Conservation (phyloP, 1,140 invertebrate genomes). For the Chrysomallon squamiferum region DNA sequence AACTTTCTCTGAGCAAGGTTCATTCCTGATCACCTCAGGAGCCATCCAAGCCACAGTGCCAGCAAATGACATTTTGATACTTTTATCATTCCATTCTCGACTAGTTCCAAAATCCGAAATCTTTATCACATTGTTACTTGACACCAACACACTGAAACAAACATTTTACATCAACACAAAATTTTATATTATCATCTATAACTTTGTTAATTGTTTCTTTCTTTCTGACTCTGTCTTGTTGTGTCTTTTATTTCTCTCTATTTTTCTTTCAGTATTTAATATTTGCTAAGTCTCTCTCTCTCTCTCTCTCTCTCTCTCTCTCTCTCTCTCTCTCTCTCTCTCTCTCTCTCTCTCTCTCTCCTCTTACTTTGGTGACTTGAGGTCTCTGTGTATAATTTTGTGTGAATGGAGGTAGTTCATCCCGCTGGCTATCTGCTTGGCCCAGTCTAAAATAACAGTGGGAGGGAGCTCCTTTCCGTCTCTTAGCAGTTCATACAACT, state of each 20-base stretch:
- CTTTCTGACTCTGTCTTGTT: too few relatives aligned
- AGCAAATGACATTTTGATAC: slow-evolving; percentile 96
- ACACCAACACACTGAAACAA: slow-evolving; percentile 86
- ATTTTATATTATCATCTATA: neutral
- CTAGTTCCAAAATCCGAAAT: slow-evolving; percentile 98
- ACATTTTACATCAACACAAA: too few relatives aligned
- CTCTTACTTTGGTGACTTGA: slow-evolving; percentile 79
- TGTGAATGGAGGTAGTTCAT: slow-evolving; percentile 96
- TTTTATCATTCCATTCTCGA: slow-evolving; percentile 89
- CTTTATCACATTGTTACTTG: slow-evolving; percentile 88
- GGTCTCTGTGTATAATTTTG: slow-evolving; percentile 97
- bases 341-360: too few relatives aligned
- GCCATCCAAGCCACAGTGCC: slow-evolving; percentile 98
- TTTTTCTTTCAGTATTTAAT: too few relatives aligned
- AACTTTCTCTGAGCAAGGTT: slow-evolving; percentile 95
- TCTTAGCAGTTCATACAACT: slow-evolving; percentile 88
- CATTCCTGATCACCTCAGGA: slow-evolving; percentile 96
- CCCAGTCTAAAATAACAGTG: slow-evolving; percentile 85
- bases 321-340: too few relatives aligned
- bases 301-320: too few relatives aligned
- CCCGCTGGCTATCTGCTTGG: slow-evolving; percentile 92
- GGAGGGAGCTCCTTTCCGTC: slow-evolving; percentile 83
- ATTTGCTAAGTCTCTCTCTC: too few relatives aligned
- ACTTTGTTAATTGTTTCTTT: neutral
- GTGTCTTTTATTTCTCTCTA: too few relatives aligned